Evolutionary conservation across 2,797 vertebrate genomes (phyloP).

Genomic region (Chloroceryle amazona): DNA sequence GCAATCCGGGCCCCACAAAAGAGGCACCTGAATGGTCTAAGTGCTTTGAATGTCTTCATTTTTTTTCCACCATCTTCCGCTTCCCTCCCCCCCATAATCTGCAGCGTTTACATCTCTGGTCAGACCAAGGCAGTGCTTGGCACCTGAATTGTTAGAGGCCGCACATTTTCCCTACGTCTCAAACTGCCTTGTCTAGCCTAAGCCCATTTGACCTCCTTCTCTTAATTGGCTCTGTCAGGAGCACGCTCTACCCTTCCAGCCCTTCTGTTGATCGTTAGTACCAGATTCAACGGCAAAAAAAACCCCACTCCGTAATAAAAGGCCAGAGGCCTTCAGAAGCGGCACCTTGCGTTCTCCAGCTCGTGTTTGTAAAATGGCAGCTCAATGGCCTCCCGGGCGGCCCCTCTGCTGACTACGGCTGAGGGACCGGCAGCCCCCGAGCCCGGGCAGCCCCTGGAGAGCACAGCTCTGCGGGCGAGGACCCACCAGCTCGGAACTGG

Average conservation of each 20-base stretch:
- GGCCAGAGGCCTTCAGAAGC: neutral
- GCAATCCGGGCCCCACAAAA: neutral
- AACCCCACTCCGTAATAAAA: neutral
- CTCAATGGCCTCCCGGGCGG: rapidly evolving
- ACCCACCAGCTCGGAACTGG: neutral
- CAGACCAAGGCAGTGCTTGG: rapidly evolving
- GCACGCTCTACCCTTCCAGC: neutral
- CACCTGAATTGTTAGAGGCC: neutral
- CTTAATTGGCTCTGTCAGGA: neutral
- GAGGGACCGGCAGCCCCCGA: too few relatives aligned
- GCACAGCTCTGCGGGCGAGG: rapidly evolving
- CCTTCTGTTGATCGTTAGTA: neutral
- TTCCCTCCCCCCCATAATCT: too few relatives aligned
- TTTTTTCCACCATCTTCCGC: neutral
- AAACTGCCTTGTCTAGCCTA: neutral
- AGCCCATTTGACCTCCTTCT: neutral
- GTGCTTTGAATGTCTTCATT: neutral
- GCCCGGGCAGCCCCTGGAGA: neutral
- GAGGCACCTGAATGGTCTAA: neutral
- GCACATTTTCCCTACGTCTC: rapidly evolving
- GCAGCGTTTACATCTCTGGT: neutral
- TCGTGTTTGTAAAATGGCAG: rapidly evolving
- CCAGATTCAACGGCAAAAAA: neutral
- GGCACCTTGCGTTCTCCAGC: rapidly evolving
- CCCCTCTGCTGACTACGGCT: rapidly evolving